Evolutionary conservation across 1,140 invertebrate species (phyloP).

Genomic region (Scaptomyza graminum): DNA sequence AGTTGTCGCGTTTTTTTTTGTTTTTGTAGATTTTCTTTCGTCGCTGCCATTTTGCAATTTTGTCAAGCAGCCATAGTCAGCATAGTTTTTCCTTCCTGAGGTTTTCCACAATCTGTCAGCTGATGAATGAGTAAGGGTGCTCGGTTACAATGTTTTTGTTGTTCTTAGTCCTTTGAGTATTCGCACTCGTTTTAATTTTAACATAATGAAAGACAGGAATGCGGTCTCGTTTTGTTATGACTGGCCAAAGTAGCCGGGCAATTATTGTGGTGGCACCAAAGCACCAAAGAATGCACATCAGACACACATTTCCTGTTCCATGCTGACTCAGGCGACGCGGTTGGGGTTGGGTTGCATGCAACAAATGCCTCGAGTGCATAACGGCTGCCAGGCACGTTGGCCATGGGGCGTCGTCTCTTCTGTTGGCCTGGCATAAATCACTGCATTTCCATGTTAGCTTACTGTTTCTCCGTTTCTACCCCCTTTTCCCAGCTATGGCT

Average conservation of each 20-base stretch:
- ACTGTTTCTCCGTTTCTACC: conserved; percentile 12
- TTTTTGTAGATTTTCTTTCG: too few relatives aligned
- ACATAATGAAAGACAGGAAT: conserved; percentile 68
- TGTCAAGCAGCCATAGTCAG: conserved; percentile 45
- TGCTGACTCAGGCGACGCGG: conserved; percentile 5
- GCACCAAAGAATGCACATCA: conserved; percentile 61
- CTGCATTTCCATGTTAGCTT: conserved; percentile 70
- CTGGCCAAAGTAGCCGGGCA: conserved; percentile 47
- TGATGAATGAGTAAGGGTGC: conserved; percentile 64
- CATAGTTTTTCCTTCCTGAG: conserved; percentile 27
- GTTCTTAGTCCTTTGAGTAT: not conserved
- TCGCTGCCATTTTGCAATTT: conserved; percentile 44
- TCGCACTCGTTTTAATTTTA: conserved; percentile 57
- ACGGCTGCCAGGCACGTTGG: conserved; percentile 49
- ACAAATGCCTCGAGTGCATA: conserved; percentile 81
- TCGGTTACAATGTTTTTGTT: conserved; percentile 12
- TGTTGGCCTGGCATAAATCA: conserved; percentile 69
- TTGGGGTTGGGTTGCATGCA: conserved; percentile 57
- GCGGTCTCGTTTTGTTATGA: conserved; percentile 41
- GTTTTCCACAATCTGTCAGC: conserved; percentile 25
- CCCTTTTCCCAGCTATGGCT: conserved; percentile 33
- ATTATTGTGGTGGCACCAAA: conserved; percentile 10
- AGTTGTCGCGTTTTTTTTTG: conserved; percentile 21
- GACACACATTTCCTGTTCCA: conserved; percentile 62
- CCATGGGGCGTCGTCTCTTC: conserved; percentile 25